Base-by-base conservation (phyloP, 2,888 invertebrate genomes). In the Drosophila antonietae region DNA sequence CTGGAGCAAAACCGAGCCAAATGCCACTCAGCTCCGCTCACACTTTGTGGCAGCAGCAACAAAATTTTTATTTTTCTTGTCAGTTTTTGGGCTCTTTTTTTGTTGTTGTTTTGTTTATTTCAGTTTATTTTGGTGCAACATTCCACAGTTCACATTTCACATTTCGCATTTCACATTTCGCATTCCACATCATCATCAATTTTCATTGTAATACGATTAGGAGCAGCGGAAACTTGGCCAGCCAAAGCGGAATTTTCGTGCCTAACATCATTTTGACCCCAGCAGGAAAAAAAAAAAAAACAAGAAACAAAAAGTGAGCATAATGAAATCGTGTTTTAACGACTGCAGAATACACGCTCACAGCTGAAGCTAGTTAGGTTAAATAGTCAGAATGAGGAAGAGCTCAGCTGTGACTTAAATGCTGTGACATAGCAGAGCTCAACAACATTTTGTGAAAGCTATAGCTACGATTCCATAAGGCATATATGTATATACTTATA, bases 191-290 rank as follows among this genome's bases (percentile, higher is more conserved):
- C 88, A 84, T 84, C 85, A 86, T 86, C 90, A 86, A 86, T 86
- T 86, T 90, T 87, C 86, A 86, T 86, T 86, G 90, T 86, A 90
- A 90, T 84, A 81, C 87, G 89, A 86, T 86, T 90, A 90, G 90
- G 46, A 51, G 33, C 46, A 35, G 37, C 65, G 73, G 73, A 68
- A 80, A 64, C 63, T 76, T 66, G 64, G 44, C 70, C 68, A 67
- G 81, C 61, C 75, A 23, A 53, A 73, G 66, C 81, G 84, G 75
- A 33, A 81, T 78, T 83, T 86, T 87, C 74, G 81, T 75, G 78
- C 83, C 83, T 83, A 83, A 88, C 88, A 86, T 83, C 83, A 83
- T 83, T 83, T 86, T 53, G 58, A 44, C 33, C 33, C 10, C 33
- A 10, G 18, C 3, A 8, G 14, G 9, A 14, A 46, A 14, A 44